A percentile compares a stretch with the other conserved stretches of the same genome.
Evolutionary conservation across 2,888 invertebrate genomes (phyloP).

Genomic region (Nephrotoma appendiculata): DNA sequence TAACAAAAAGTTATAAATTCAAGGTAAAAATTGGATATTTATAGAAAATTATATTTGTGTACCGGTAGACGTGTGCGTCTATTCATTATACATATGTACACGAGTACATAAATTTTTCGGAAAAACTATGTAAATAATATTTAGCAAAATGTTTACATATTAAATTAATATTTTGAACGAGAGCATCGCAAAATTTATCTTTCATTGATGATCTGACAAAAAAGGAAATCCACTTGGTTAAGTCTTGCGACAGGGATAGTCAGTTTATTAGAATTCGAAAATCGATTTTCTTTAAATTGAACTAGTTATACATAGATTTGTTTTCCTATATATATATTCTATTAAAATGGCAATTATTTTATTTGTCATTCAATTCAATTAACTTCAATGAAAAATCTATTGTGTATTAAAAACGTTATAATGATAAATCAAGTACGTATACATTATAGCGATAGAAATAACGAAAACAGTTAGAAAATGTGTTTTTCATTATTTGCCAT

Average conservation of each 20-base stretch:
- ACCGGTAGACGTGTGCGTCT: background rate
- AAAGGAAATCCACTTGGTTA: too few species aligned
- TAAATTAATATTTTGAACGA: too few species aligned
- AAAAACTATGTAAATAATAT: too few species aligned
- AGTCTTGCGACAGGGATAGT: background rate
- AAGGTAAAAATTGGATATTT: background rate
- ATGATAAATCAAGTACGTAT: background rate
- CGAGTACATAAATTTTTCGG: too few species aligned
- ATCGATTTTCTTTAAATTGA: background rate
- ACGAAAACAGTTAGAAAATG: background rate
- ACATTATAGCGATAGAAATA: background rate
- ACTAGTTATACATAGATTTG: background rate
- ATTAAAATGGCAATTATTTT: background rate
- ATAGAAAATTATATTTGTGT: background rate
- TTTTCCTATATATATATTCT: background rate
- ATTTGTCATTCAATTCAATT: background rate
- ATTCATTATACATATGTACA: too few species aligned
- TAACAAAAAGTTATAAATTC: background rate
- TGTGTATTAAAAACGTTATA: background rate
- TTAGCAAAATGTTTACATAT: too few species aligned
- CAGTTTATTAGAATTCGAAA: background rate
- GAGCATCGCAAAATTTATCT: too few species aligned
- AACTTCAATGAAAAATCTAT: background rate
- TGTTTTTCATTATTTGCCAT: background rate
- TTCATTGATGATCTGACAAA: too few species aligned